Evolutionary conservation across 2,888 invertebrate genomes (phyloP).

Genomic region (Drosophila subsilvestris): DNA sequence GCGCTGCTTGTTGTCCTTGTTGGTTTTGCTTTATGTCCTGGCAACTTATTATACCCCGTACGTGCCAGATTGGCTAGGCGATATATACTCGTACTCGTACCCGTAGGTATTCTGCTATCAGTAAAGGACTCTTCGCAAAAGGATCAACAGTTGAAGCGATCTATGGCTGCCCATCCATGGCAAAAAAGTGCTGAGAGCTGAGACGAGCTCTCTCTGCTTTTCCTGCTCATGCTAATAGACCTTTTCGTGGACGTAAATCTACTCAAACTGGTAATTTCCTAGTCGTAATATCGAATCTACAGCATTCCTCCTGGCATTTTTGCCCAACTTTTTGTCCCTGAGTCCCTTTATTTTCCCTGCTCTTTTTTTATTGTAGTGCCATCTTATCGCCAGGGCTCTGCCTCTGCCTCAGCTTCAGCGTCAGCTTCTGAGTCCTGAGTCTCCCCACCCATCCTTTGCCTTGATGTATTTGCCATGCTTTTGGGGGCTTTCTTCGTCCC

Average conservation of each 20-base stretch:
- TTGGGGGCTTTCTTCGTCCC: slow-evolving; percentile 10
- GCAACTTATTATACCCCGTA: slow-evolving; percentile 46
- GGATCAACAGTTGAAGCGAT: too few species aligned
- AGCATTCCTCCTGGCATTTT: too few species aligned
- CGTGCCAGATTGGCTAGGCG: background rate
- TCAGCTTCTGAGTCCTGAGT: background rate
- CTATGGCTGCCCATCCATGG: too few species aligned
- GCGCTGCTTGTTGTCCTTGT: slow-evolving; percentile 55
- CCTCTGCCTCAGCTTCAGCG: slow-evolving; percentile 19
- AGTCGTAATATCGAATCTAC: background rate
- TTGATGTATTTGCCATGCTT: slow-evolving; percentile 68
- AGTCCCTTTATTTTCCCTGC: slow-evolving; percentile 16
- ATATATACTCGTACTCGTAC: background rate
- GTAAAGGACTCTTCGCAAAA: too few species aligned
- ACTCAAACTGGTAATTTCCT: background rate
- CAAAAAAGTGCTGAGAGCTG: too few species aligned
- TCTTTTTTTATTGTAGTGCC: slow-evolving; percentile 70
- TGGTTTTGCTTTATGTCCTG: slow-evolving; percentile 71
- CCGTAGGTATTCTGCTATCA: too few species aligned
- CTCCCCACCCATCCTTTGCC: slow-evolving; percentile 5
- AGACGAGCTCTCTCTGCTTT: too few species aligned
- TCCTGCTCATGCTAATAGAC: too few species aligned
- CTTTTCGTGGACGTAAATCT: too few species aligned
- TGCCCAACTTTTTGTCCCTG: slow-evolving; percentile 3
- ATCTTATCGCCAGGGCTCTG: slow-evolving; percentile 60